Conservation (phyloP, 2,113 vertebrate species). For the Tautogolabrus adspersus region DNA sequence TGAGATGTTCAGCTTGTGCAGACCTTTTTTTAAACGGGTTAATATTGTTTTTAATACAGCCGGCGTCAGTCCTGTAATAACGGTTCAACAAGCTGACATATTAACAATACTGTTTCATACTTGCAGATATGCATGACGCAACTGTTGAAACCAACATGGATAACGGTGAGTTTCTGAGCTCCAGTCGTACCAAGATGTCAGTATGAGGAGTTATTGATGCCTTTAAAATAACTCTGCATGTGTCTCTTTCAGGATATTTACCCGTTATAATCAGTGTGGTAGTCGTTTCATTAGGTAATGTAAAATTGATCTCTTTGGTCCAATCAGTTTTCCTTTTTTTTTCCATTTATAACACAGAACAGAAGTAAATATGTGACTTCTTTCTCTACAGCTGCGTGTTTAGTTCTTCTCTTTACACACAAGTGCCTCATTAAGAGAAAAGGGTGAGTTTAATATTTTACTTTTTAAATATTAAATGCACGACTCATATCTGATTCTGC, state of each 20-base stretch:
- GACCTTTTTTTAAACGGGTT: neutral
- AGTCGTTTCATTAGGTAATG: constrained; percentile 47
- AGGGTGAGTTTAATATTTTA: constrained; percentile 65
- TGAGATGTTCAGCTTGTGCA: neutral
- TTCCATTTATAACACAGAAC: neutral
- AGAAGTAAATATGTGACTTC: neutral
- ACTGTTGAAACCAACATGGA: neutral
- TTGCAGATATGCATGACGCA: neutral
- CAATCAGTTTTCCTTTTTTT: too few species aligned
- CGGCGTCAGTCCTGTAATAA: too few species aligned
- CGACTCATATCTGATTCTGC: constrained; percentile 7
- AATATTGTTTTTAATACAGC: too few species aligned
- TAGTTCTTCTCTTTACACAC: accelerated
- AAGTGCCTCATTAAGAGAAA: constrained; percentile 52
- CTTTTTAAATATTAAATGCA: constrained; percentile 13
- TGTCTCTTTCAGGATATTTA: constrained; percentile 48
- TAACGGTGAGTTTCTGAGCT: constrained; percentile 43
- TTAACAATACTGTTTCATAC: constrained; percentile 2
- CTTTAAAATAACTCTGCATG: neutral
- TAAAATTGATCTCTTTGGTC: neutral
- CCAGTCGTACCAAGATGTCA: neutral
- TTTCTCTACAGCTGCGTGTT: constrained; percentile 28
- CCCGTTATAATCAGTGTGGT: constrained; percentile 5
- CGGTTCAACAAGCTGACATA: neutral
- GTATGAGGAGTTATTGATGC: neutral